Evolutionary conservation across 2,797 vertebrate species (phyloP).

Genomic region (Manis pentadactyla): DNA sequence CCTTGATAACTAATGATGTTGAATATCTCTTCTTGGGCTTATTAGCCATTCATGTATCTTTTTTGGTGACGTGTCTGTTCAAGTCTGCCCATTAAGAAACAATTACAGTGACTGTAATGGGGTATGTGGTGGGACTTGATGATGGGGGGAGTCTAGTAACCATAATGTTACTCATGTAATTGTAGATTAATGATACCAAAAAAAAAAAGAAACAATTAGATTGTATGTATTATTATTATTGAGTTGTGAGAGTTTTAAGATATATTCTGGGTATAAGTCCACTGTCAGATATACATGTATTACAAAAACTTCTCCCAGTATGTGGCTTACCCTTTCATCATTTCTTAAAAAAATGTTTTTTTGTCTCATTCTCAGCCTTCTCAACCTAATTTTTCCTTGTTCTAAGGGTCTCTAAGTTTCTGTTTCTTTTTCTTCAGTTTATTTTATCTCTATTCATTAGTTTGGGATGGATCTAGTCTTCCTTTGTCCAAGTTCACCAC

Average conservation of each 20-base stretch:
- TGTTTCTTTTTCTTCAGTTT: background rate
- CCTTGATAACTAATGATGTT: background rate
- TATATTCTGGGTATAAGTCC: background rate
- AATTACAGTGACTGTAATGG: too few species aligned
- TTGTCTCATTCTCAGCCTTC: background rate
- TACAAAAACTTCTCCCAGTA: background rate
- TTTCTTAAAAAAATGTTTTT: background rate
- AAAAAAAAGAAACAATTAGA: background rate
- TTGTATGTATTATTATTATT: background rate
- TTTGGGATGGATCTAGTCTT: background rate
- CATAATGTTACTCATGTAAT: too few species aligned
- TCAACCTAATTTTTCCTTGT: background rate
- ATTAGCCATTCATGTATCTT: background rate
- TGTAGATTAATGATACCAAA: too few species aligned
- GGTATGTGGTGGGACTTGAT: too few species aligned
- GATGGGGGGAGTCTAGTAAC: too few species aligned
- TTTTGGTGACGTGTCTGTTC: background rate
- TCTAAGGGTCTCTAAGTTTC: background rate
- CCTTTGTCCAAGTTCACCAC: background rate
- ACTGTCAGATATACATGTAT: background rate
- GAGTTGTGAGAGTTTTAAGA: background rate
- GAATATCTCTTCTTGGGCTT: background rate
- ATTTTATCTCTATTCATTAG: conserved; percentile 2
- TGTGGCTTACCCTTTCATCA: background rate
- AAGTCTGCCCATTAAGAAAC: background rate